phyloP scores from a whole-genome alignment of 1,140 invertebrate genomes.

The Trachymyrmex septentrionalis region DNA sequence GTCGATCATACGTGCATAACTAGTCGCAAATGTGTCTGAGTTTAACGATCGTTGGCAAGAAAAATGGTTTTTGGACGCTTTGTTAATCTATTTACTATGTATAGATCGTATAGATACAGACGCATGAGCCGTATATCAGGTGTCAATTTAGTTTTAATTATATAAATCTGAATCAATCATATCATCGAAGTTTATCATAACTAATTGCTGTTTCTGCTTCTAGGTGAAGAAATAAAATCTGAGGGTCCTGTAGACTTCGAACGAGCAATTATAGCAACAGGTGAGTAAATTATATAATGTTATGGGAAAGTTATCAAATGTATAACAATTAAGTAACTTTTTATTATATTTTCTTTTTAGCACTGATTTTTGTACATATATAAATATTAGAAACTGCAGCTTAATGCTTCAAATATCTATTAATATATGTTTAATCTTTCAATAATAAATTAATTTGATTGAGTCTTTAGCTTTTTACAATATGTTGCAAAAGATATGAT shows the following conservation, averaged over 20 bases:
- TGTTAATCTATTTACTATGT: slow-evolving; percentile 40
- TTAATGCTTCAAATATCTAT: no score
- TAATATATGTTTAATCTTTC: no score
- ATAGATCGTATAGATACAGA: slow-evolving; percentile 35
- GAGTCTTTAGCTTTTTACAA: no score
- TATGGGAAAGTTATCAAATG: no score
- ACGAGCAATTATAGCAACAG: slow-evolving; percentile 75
- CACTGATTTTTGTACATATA: no score
- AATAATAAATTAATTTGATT: no score
- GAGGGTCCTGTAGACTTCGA: slow-evolving; percentile 79
- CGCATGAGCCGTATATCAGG: slow-evolving; percentile 41
- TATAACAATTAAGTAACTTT: no score
- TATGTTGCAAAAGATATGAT: no score
- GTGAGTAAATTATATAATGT: slow-evolving; percentile 54
- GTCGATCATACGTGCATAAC: neutral
- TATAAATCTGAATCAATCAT: neutral
- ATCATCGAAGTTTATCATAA: neutral
- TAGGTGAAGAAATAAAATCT: slow-evolving; percentile 73
- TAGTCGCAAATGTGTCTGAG: neutral
- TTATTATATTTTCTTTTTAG: no score
- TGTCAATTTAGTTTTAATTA: slow-evolving; percentile 19
- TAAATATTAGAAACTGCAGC: no score
- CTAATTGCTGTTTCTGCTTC: slow-evolving; percentile 4
- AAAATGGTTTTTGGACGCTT: slow-evolving; percentile 61
- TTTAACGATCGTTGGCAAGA: neutral